phyloP scores from a whole-genome alignment of 2,797 vertebrate species.

The Helostoma temminkii region DNA sequence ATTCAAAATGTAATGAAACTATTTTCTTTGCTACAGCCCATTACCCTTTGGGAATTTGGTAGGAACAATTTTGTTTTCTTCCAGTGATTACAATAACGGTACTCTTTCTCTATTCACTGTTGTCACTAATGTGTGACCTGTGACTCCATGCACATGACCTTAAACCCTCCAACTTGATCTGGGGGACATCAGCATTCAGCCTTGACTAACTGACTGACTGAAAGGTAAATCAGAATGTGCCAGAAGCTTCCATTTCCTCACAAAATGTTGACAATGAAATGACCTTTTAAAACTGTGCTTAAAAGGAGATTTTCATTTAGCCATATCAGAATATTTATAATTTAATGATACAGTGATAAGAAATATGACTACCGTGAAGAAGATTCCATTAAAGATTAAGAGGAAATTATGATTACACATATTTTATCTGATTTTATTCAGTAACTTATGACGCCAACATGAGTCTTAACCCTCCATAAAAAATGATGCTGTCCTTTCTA shows the following conservation, averaged over 20 bases:
- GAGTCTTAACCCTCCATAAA: slow-evolving; percentile 48
- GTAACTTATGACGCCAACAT: slow-evolving; percentile 38
- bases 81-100: slow-evolving; percentile 57
- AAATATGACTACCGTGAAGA: slow-evolving; percentile 1
- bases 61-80: slow-evolving; percentile 58
- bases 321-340: not conserved
- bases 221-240: slow-evolving; percentile 4
- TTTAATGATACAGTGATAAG: slow-evolving; percentile 18
- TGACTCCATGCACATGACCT: slow-evolving; percentile 65
- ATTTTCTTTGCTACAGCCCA: slow-evolving; percentile 50
- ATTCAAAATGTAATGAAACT: slow-evolving; percentile 14
- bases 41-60: slow-evolving; percentile 60
- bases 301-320: slow-evolving; percentile 25
- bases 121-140: slow-evolving; percentile 58
- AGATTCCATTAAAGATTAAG: slow-evolving; percentile 38
- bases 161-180: slow-evolving; percentile 42
- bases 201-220: slow-evolving; percentile 2
- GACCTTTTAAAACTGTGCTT: slow-evolving; percentile 9
- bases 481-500: slow-evolving; percentile 55
- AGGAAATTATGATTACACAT: slow-evolving; percentile 21
- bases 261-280: not conserved
- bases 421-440: slow-evolving; percentile 26
- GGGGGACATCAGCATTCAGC: slow-evolving; percentile 36
- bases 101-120: slow-evolving; percentile 65
- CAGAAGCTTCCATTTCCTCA: not conserved